These are phyloP conservation scores for Podotricha telesiphe DNA, from an alignment of 2,888 invertebrate genomes.

Conservation along the genomic window DNA sequence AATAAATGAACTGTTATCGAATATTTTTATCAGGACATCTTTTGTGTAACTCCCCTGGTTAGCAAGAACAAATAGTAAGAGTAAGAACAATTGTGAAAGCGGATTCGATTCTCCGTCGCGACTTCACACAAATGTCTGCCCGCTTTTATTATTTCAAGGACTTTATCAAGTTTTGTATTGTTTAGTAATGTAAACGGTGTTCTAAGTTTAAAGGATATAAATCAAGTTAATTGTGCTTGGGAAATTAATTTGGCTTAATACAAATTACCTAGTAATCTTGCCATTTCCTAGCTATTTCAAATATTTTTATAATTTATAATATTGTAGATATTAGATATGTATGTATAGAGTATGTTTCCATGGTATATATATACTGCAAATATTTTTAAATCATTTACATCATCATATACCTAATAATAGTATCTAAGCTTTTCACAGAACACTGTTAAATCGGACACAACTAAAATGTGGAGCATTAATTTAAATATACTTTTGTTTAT, in stretches of 20 bases:
- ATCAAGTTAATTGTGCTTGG: neutral
- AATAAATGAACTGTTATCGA: slow-evolving; percentile 50
- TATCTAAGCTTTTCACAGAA: slow-evolving; percentile 32
- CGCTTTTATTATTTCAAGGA: slow-evolving; percentile 74
- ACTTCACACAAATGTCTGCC: slow-evolving; percentile 65
- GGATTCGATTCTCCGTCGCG: slow-evolving; percentile 57
- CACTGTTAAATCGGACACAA: slow-evolving; percentile 54
- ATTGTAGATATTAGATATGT: too few relatives aligned
- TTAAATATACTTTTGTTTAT: slow-evolving; percentile 81
- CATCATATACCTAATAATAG: neutral
- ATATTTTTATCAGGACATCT: slow-evolving; percentile 71
- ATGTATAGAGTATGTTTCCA: too few relatives aligned
- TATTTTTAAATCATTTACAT: neutral
- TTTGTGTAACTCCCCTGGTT: slow-evolving; percentile 56
- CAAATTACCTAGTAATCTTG: neutral
- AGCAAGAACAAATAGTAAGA: slow-evolving; percentile 45
- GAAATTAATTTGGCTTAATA: slow-evolving; percentile 5
- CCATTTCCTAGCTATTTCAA: too few relatives aligned
- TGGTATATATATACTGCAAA: neutral
- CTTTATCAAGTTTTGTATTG: slow-evolving; percentile 71
- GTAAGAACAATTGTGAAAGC: slow-evolving; percentile 70
- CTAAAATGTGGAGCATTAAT: slow-evolving; percentile 70
- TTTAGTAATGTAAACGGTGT: slow-evolving; percentile 61
- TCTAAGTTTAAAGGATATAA: slow-evolving; percentile 22
- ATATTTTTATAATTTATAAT: neutral